Conservation (phyloP, 1,140 invertebrate species). For the Drosophila simulans region DNA sequence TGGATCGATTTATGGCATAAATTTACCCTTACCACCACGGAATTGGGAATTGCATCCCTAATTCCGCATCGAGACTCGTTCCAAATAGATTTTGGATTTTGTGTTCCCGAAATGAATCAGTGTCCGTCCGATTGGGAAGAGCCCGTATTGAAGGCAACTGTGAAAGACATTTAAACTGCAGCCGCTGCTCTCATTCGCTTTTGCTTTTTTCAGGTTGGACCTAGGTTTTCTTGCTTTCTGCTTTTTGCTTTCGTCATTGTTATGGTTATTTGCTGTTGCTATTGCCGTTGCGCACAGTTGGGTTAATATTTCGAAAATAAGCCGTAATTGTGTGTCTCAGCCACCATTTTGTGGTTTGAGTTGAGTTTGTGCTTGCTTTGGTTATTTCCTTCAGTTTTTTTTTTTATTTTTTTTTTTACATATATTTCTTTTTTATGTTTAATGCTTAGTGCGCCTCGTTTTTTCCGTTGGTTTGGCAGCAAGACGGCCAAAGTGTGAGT, state of each 20-base stretch:
- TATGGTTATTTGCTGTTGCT: constrained; percentile 28
- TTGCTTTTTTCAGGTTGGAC: constrained; percentile 33
- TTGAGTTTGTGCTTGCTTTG: constrained; percentile 32
- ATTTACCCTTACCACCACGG: constrained; percentile 4
- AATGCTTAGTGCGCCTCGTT: constrained; percentile 40
- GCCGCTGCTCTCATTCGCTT: constrained; percentile 23
- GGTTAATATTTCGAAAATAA: constrained; percentile 54
- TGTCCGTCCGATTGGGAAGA: constrained; percentile 11
- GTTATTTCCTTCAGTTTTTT: constrained; percentile 24
- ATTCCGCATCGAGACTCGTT: background rate
- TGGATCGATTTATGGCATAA: constrained; percentile 2
- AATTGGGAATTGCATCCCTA: constrained; percentile 3
- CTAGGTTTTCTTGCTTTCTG: constrained; percentile 47
- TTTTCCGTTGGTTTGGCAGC: constrained; percentile 41
- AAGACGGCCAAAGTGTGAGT: background rate
- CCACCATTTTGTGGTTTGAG: constrained; percentile 12
- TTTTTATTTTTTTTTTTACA: constrained; percentile 34
- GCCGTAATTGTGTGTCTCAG: constrained; percentile 22
- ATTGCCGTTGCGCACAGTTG: constrained; percentile 56
- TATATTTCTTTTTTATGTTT: constrained; percentile 21
- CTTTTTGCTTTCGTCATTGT: constrained; percentile 47
- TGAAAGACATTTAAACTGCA: constrained; percentile 40
- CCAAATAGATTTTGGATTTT: background rate
- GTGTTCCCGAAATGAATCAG: background rate
- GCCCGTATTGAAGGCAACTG: constrained; percentile 19